These are phyloP conservation scores for Macrocentrus cingulum DNA, from an alignment of 1,140 invertebrate genomes.

Conservation along the genomic window DNA sequence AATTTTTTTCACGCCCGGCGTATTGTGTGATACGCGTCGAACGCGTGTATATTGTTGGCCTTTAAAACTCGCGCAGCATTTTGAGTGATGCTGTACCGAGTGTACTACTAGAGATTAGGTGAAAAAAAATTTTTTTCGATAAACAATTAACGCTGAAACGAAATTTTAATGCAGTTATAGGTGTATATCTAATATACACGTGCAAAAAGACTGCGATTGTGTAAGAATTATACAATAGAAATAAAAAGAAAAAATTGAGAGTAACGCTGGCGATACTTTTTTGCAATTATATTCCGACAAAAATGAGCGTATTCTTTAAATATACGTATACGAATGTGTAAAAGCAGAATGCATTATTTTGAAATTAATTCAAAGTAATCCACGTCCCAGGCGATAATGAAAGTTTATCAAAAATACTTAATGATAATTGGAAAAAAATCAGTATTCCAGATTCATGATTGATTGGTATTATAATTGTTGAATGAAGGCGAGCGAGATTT, in stretches of 20 bases:
- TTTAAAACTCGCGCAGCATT: slow-evolving; percentile 31
- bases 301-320: slow-evolving; percentile 11
- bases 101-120: slow-evolving; percentile 9
- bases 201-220: slow-evolving; percentile 15
- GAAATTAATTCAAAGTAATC: no score
- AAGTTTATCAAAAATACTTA: slow-evolving; percentile 27
- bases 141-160: not conserved
- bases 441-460: slow-evolving; percentile 43
- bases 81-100: slow-evolving; percentile 23
- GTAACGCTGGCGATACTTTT: slow-evolving; percentile 31
- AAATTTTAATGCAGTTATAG: not conserved
- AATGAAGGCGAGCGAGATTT: slow-evolving; percentile 24
- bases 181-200: not conserved
- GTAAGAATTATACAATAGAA: not conserved
- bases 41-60: slow-evolving; percentile 29
- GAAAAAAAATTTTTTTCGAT: slow-evolving; percentile 10
- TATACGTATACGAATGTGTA: slow-evolving; percentile 9
- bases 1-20: slow-evolving; percentile 29
- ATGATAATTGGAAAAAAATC: slow-evolving; percentile 30
- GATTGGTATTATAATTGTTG: slow-evolving; percentile 41
- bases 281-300: slow-evolving; percentile 1
- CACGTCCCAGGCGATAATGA: not conserved
- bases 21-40: slow-evolving; percentile 30
- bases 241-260: slow-evolving; percentile 12
- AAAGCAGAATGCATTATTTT: not conserved